Percentiles rank a stretch among this genome's conserved stretches.
Conservation (phyloP, 2,797 vertebrate genomes). For the Acanthornis magna region DNA sequence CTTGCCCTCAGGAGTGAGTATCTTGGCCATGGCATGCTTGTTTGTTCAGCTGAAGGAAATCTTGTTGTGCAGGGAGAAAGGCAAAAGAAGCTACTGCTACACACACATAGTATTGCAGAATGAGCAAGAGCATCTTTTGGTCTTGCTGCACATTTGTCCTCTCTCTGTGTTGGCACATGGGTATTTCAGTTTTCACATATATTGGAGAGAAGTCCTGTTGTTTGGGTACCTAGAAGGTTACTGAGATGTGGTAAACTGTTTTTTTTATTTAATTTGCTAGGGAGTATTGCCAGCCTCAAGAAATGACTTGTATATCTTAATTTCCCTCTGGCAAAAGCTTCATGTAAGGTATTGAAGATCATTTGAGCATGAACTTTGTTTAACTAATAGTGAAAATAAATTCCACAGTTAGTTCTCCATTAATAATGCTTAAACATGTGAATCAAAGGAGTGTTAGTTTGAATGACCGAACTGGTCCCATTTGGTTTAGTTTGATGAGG, state of each 20-base stretch:
- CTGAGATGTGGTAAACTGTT: neutral
- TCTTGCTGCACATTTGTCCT: neutral
- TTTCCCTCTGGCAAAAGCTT: neutral
- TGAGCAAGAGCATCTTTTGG: neutral
- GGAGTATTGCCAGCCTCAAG: neutral
- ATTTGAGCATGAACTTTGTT: neutral
- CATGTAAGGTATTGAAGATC: neutral
- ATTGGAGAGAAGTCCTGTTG: neutral
- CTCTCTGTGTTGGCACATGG: neutral
- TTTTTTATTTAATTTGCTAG: neutral
- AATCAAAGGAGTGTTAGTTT: neutral
- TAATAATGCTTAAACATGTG: neutral
- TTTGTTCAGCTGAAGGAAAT: neutral
- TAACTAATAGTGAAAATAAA: conserved; percentile 6
- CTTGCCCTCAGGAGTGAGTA: neutral
- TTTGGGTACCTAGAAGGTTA: neutral
- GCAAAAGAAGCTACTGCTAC: neutral
- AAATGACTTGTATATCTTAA: neutral
- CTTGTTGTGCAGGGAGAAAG: neutral
- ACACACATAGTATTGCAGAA: rapidly evolving
- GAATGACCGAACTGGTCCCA: neutral
- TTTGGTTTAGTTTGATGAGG: neutral
- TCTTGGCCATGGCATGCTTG: neutral
- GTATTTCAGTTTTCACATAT: neutral
- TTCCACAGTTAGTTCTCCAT: neutral